Conservation (phyloP, 2,888 invertebrate genomes). For the Shargacucullia verbasci region DNA sequence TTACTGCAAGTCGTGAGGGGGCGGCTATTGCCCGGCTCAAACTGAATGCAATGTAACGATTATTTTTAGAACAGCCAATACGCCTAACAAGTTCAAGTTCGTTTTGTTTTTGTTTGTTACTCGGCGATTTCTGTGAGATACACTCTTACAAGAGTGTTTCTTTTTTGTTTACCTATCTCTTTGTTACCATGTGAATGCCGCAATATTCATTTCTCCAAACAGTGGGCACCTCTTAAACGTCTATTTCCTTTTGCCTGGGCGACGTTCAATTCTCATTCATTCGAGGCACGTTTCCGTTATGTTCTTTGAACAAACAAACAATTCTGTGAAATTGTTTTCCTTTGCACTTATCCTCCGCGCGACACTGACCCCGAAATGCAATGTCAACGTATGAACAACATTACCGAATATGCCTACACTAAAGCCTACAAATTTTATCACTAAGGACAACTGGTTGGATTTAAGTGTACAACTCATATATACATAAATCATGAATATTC, state of each 20-base stretch:
- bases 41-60: slow-evolving; percentile 59
- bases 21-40: slow-evolving; percentile 51
- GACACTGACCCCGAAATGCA: slow-evolving; percentile 82
- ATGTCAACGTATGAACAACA: slow-evolving; percentile 70
- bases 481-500: slow-evolving; percentile 63
- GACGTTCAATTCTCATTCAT: slow-evolving; percentile 62
- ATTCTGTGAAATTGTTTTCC: slow-evolving; percentile 76
- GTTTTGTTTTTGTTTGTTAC: slow-evolving; percentile 65
- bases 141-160: slow-evolving; percentile 17
- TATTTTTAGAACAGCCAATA: slow-evolving; percentile 74
- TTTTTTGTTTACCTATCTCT: slow-evolving; percentile 7
- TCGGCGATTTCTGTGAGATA: slow-evolving; percentile 29
- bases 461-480: slow-evolving; percentile 42
- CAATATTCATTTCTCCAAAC: slow-evolving; percentile 17
- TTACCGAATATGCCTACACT: slow-evolving; percentile 60
- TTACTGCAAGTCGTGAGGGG: slow-evolving; percentile 51
- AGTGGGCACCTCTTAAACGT: slow-evolving; percentile 28
- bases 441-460: slow-evolving; percentile 68
- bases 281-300: slow-evolving; percentile 61
- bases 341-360: slow-evolving; percentile 62
- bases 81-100: slow-evolving; percentile 78
- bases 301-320: slow-evolving; percentile 58
- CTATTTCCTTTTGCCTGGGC: slow-evolving; percentile 52
- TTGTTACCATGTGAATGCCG: slow-evolving; percentile 10
- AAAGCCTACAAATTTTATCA: slow-evolving; percentile 61